phyloP scores from a whole-genome alignment of 2,888 invertebrate species.

The Catocala nupta region DNA sequence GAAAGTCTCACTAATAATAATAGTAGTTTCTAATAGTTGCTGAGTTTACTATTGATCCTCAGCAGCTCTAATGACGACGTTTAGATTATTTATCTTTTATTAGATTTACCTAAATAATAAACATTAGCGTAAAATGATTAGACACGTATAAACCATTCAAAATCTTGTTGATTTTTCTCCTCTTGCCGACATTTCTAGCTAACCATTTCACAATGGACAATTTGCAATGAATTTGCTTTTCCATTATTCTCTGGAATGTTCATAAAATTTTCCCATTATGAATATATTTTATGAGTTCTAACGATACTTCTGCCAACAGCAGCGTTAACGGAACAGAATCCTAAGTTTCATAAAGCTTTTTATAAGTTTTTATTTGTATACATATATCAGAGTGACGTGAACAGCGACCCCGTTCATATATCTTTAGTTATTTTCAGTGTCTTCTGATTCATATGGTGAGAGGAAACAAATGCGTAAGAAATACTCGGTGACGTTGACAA shows the following conservation, averaged over 20 bases:
- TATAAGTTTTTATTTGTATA: slow-evolving; percentile 51
- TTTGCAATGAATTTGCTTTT: slow-evolving; percentile 5
- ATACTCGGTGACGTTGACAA: slow-evolving; percentile 45
- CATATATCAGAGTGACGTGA: slow-evolving; percentile 55
- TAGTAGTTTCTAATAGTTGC: too few relatives aligned
- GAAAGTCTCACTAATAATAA: too few relatives aligned
- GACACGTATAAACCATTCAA: too few relatives aligned
- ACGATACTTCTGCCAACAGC: slow-evolving; percentile 17
- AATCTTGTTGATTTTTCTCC: not conserved
- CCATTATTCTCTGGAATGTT: slow-evolving; percentile 8
- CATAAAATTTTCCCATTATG: slow-evolving; percentile 11
- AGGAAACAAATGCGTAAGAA: slow-evolving; percentile 55
- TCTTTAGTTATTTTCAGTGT: slow-evolving; percentile 63
- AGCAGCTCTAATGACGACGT: too few relatives aligned
- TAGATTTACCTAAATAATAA: too few relatives aligned
- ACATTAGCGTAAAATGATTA: not conserved
- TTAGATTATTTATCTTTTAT: too few relatives aligned
- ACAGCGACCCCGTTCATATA: slow-evolving; percentile 57
- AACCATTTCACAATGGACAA: not conserved
- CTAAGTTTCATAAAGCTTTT: slow-evolving; percentile 39
- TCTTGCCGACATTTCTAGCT: not conserved
- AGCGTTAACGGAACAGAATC: slow-evolving; percentile 18
- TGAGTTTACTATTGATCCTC: too few relatives aligned
- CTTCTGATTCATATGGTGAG: slow-evolving; percentile 61
- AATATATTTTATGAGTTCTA: slow-evolving; percentile 13